A percentile compares a stretch with the other conserved stretches of the same genome.
phyloP scores from a whole-genome alignment of 2,888 invertebrate genomes.

The Flexamia atlantica region DNA sequence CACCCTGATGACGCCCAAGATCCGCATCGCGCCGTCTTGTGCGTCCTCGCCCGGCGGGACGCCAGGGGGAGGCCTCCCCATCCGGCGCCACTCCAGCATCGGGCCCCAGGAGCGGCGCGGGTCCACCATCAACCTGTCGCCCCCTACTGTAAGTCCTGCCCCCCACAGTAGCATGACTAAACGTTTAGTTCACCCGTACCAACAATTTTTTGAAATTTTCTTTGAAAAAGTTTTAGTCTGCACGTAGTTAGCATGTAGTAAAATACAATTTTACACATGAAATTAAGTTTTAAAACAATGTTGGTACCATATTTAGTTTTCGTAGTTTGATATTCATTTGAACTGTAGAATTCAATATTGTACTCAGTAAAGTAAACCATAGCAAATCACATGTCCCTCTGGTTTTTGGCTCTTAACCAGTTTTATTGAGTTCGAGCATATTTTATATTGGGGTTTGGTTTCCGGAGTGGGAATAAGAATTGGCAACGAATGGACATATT shows the following conservation, averaged over 20 bases:
- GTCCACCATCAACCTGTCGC: constrained; percentile 90
- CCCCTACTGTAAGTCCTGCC: constrained; percentile 87
- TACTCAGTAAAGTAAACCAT: not conserved
- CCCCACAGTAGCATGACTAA: no score
- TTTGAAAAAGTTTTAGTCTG: not conserved
- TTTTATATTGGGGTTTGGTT: not conserved
- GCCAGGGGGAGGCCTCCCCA: constrained; percentile 88
- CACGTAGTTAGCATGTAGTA: not conserved
- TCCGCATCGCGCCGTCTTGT: constrained; percentile 92
- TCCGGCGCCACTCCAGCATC: constrained; percentile 93
- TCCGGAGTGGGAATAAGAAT: not conserved
- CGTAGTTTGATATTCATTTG: no score
- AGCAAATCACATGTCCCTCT: not conserved
- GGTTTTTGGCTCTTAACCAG: not conserved
- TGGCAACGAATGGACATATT: constrained; percentile 17
- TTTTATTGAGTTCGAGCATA: not conserved
- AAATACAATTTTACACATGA: not conserved
- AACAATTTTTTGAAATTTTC: no score
- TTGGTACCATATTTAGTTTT: not conserved
- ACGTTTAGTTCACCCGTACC: no score
- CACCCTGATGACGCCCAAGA: constrained; percentile 92
- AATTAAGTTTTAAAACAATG: not conserved
- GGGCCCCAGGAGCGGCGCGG: constrained; percentile 93
- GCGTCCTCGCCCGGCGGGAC: constrained; percentile 86
- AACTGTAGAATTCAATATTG: no score